phyloP scores from a whole-genome alignment of 2,113 vertebrate species.

The Labeo catla region DNA sequence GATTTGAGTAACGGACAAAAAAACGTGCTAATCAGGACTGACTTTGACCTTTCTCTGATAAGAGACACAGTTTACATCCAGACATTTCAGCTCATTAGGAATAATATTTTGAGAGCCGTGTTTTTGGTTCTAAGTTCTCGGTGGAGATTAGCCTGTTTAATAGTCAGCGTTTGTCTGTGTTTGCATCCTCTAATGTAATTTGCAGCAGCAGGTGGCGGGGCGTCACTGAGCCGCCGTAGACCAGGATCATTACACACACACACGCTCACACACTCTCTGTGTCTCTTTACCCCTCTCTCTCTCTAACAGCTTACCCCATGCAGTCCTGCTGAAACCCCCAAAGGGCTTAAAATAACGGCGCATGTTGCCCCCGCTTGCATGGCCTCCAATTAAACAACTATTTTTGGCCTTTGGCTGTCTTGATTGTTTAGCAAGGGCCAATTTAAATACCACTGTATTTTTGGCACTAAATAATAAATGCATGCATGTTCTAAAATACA shows the following conservation, averaged over 20 bases:
- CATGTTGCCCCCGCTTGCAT: slow-evolving; percentile 59
- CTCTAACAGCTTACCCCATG: slow-evolving; percentile 47
- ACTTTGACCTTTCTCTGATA: too few species aligned
- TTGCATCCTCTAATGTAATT: slow-evolving; percentile 64
- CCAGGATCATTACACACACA: slow-evolving; percentile 58
- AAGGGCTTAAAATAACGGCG: slow-evolving; percentile 70
- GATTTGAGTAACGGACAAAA: too few species aligned
- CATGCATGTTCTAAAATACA: neutral
- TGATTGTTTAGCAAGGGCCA: slow-evolving; percentile 61
- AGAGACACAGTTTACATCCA: too few species aligned
- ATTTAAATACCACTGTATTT: slow-evolving; percentile 64
- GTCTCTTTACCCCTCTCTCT: neutral
- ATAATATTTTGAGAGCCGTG: neutral
- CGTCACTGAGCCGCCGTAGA: slow-evolving; percentile 55
- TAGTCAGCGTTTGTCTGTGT: neutral
- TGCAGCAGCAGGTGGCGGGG: slow-evolving; percentile 69
- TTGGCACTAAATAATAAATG: slow-evolving; percentile 41
- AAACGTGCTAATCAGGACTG: too few species aligned
- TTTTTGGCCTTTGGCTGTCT: slow-evolving; percentile 58
- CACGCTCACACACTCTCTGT: neutral
- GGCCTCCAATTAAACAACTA: slow-evolving; percentile 66
- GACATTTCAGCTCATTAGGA: too few species aligned
- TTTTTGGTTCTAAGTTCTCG: neutral
- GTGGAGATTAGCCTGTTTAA: neutral
- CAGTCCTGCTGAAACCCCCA: slow-evolving; percentile 55